phyloP scores from a whole-genome alignment of 2,888 invertebrate species.

The Lochmaea crataegi region DNA sequence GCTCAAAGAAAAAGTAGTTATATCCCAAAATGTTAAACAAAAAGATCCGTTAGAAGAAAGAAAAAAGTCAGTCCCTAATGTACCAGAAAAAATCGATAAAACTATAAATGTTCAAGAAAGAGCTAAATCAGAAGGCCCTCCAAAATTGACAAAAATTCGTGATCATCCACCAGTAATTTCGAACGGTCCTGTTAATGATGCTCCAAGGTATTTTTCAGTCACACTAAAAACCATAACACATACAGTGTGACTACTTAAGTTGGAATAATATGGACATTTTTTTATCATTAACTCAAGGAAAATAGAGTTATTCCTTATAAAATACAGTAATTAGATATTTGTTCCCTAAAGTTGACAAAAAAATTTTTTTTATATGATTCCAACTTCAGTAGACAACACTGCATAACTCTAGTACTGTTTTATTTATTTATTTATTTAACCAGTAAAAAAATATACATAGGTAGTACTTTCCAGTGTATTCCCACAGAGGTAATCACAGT shows the following conservation, averaged over 20 bases:
- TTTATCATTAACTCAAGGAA: no score
- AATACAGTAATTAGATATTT: no score
- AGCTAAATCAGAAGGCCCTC: conserved; percentile 48
- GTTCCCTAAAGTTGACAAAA: no score
- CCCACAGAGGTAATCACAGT: no score
- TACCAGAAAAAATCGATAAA: conserved; percentile 49
- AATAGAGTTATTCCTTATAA: no score
- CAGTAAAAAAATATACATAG: no score
- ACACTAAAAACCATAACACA: background rate
- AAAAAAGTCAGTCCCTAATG: conserved; percentile 47
- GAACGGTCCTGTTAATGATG: conserved; percentile 41
- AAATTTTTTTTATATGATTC: no score
- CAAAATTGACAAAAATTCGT: conserved; percentile 29
- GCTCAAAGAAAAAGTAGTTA: conserved; percentile 31
- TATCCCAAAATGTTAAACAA: conserved; percentile 12
- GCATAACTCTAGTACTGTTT: no score
- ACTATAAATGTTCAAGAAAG: conserved; percentile 43
- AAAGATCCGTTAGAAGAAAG: conserved; percentile 42
- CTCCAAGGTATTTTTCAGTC: conserved; percentile 31
- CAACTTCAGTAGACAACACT: no score
- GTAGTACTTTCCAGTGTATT: no score
- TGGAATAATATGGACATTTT: no score
- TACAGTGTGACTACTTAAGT: background rate
- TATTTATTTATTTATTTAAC: no score
- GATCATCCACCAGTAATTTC: conserved; percentile 36